phyloP scores from a whole-genome alignment of 2,797 vertebrate genomes.

The Hippopotamyrus pictus region DNA sequence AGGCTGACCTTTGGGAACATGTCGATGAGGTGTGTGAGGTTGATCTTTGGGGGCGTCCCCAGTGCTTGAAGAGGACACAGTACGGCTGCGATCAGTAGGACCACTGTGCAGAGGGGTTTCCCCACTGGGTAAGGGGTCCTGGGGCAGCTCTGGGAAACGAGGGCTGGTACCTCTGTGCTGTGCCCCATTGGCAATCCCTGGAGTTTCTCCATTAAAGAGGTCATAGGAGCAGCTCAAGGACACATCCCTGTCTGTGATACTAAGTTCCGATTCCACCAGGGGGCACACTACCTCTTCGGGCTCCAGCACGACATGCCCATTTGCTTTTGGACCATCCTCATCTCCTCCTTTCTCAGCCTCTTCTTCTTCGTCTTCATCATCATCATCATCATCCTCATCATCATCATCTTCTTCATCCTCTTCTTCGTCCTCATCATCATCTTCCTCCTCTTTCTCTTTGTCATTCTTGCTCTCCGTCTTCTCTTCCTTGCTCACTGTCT shows the following conservation, averaged over 20 bases:
- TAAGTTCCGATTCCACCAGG: slow-evolving; percentile 86
- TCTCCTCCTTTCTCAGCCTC: not conserved
- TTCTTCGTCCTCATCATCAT: slow-evolving; percentile 64
- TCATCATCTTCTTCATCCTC: slow-evolving; percentile 59
- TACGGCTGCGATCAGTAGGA: slow-evolving; percentile 85
- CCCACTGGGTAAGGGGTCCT: slow-evolving; percentile 53
- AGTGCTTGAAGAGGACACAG: slow-evolving; percentile 92
- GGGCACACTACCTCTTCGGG: slow-evolving; percentile 73
- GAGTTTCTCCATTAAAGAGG: slow-evolving; percentile 84
- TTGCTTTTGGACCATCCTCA: slow-evolving; percentile 68
- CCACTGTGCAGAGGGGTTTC: slow-evolving; percentile 65
- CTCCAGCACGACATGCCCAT: slow-evolving; percentile 79
- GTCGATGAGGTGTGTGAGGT: slow-evolving; percentile 18
- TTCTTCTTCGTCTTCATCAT: slow-evolving; percentile 18
- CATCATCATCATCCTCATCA: slow-evolving; percentile 41
- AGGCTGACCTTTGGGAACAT: slow-evolving; percentile 72
- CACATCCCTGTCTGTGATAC: slow-evolving; percentile 81
- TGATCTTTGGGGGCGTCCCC: slow-evolving; percentile 92
- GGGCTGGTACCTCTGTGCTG: slow-evolving; percentile 68
- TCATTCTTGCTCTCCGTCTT: slow-evolving; percentile 65
- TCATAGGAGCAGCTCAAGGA: slow-evolving; percentile 86
- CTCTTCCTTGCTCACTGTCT: slow-evolving; percentile 14
- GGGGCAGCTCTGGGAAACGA: slow-evolving; percentile 77
- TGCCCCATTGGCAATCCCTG: slow-evolving; percentile 63
- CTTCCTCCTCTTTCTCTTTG: slow-evolving; percentile 51